Conservation (phyloP, 2,113 vertebrate genomes). For the Odontesthes bonariensis region DNA sequence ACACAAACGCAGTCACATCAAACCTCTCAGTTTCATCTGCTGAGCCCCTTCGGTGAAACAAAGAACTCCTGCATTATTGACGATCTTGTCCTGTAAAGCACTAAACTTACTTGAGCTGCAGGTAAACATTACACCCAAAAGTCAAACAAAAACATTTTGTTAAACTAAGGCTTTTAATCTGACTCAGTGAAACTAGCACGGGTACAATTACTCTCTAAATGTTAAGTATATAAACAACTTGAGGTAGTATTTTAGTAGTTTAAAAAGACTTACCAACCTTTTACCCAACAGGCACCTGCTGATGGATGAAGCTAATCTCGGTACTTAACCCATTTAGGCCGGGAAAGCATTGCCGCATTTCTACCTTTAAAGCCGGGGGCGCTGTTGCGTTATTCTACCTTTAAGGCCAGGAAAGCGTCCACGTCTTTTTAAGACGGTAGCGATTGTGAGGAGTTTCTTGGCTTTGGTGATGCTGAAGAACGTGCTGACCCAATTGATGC, state of each 20-base stretch:
- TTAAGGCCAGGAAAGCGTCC: too few species aligned
- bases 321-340: too few species aligned
- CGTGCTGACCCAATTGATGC: too few species aligned
- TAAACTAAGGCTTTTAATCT: conserved; percentile 49
- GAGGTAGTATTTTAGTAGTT: neutral
- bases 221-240: neutral
- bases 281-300: neutral
- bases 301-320: conserved; percentile 16
- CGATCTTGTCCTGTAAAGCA: conserved; percentile 63
- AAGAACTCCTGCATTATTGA: conserved; percentile 72
- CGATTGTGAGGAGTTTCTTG: too few species aligned
- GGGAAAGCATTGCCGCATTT: too few species aligned
- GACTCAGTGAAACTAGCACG: conserved; percentile 23
- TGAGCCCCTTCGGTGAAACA: conserved; percentile 62
- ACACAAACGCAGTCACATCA: conserved; percentile 49
- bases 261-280: neutral
- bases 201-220: neutral
- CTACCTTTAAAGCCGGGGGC: too few species aligned
- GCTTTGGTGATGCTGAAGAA: too few species aligned
- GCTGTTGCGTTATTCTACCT: too few species aligned
- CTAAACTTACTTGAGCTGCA: conserved; percentile 46
- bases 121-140: conserved; percentile 45
- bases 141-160: conserved; percentile 57
- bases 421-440: too few species aligned
- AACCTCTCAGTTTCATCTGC: conserved; percentile 70